Evolutionary conservation across 2,113 vertebrate genomes (phyloP).

Genomic region (Muntiacus muntjak): DNA sequence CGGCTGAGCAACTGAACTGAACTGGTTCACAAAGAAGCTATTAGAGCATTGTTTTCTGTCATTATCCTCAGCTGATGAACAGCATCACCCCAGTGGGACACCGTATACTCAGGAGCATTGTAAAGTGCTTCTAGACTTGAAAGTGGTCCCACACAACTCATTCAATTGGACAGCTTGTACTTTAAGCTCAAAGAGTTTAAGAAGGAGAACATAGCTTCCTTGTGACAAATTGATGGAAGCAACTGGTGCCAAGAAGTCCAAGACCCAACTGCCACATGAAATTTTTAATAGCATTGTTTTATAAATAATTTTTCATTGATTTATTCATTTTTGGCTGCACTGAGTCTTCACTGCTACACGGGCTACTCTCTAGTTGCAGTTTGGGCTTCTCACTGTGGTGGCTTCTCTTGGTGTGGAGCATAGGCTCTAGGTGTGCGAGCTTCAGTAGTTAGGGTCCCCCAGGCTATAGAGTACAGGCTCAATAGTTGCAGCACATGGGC

Average conservation of each 20-base stretch:
- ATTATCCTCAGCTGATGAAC: neutral
- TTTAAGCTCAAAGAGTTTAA: neutral
- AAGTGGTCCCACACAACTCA: neutral
- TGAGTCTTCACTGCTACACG: neutral
- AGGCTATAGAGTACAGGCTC: neutral
- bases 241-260: neutral
- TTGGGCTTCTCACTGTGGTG: accelerated
- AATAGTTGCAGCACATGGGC: neutral
- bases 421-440: neutral
- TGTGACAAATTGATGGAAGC: neutral
- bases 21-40: neutral
- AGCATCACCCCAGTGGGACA: neutral
- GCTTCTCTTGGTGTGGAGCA: neutral
- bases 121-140: neutral
- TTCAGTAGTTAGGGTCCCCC: neutral
- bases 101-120: neutral
- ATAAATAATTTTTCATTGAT: neutral
- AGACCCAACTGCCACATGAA: neutral
- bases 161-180: neutral
- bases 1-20: neutral
- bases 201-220: neutral
- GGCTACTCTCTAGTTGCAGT: neutral
- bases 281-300: neutral
- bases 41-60: neutral
- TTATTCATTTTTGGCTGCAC: neutral